Percentiles rank a stretch among this genome's conserved stretches.
Evolutionary conservation across 2,113 vertebrate species (phyloP).

Genomic region (Junco hyemalis): DNA sequence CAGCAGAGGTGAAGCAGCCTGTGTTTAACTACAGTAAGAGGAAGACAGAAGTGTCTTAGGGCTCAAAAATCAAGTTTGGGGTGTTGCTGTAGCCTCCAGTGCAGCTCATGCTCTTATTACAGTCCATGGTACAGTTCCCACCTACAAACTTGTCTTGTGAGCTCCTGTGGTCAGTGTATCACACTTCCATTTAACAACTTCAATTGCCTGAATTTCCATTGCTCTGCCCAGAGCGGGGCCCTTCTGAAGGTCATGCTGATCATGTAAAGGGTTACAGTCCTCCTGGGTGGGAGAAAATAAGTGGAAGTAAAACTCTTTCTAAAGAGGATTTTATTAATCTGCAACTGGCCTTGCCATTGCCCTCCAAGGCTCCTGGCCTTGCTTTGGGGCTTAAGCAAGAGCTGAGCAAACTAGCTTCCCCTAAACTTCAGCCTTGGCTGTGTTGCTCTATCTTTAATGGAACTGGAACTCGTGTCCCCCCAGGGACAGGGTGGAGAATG

Average conservation of each 20-base stretch:
- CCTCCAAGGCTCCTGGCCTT: constrained; percentile 46
- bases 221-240: not conserved
- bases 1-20: not conserved
- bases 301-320: constrained; percentile 47
- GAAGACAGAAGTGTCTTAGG: not conserved
- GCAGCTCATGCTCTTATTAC: accelerated
- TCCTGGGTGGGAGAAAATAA: constrained; percentile 15
- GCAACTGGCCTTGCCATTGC: constrained; percentile 32
- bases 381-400: constrained; percentile 28
- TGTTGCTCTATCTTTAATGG: not conserved
- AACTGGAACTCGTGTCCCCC: accelerated
- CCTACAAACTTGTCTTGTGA: not conserved
- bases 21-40: not conserved
- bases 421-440: constrained; percentile 7
- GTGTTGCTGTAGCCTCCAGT: not conserved
- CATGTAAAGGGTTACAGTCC: not conserved
- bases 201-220: not conserved
- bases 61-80: not conserved
- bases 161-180: not conserved
- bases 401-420: constrained; percentile 35
- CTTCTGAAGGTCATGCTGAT: constrained; percentile 35
- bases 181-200: not conserved
- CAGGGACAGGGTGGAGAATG: not conserved
- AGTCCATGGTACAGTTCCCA: not conserved
- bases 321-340: constrained; percentile 68